A percentile compares a stretch with the other conserved stretches of the same genome.
Conservation (phyloP, 2,797 vertebrate species). For the Chloroceryle inda region DNA sequence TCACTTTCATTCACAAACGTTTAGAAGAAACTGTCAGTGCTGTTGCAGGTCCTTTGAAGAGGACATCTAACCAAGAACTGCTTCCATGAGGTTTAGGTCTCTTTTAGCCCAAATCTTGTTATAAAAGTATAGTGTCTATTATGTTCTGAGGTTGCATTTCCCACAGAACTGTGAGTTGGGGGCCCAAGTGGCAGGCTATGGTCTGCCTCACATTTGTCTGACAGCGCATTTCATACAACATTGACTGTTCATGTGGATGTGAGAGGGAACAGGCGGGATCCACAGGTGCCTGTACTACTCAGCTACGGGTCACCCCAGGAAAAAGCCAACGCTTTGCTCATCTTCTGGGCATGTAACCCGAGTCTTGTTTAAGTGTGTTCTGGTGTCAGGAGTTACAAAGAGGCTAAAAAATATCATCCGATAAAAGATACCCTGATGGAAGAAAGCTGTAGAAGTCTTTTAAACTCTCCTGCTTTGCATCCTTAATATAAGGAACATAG, state of each 20-base stretch:
- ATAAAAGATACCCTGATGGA: background rate
- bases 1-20: background rate
- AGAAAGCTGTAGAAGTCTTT: background rate
- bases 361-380: background rate
- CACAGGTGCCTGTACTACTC: background rate
- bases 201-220: background rate
- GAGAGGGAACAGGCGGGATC: background rate
- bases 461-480: background rate
- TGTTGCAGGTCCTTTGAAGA: background rate
- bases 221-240: background rate
- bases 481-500: background rate
- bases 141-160: background rate
- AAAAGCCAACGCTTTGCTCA: background rate
- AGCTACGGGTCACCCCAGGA: background rate
- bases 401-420: background rate
- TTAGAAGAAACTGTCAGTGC: background rate
- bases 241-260: rapidly evolving
- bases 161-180: background rate
- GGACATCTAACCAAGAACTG: background rate
- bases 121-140: background rate
- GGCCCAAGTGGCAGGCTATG: background rate
- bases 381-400: background rate
- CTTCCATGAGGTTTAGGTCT: background rate
- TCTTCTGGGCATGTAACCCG: background rate
- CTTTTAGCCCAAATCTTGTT: background rate